Base-by-base conservation (phyloP, 2,797 vertebrate species). In the Gambusia yucatana region DNA sequence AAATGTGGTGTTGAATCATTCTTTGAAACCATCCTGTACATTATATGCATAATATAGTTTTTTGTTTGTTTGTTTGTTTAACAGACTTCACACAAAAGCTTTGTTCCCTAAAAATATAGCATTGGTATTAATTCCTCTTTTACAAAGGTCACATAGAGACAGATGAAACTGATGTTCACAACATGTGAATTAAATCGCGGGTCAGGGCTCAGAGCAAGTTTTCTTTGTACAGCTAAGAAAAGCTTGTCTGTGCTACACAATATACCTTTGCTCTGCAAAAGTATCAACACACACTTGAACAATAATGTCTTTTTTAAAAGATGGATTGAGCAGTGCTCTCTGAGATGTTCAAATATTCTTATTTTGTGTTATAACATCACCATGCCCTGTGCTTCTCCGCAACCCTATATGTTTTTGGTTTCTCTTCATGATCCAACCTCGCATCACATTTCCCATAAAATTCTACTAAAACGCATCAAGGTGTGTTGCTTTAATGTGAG, bases 231-330 rank as follows among this genome's bases (percentile, higher is more conserved):
- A 77, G 55, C 80, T 77, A 78, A 59, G 33, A 65, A 13, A 5
- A 75, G 30, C 36, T 69, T 88, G 87, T 73, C 88, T 79, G 74
- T 84, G 79, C 67, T 43, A 30, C 79, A 81, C 69, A 79, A 84
- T 83, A 83, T 86, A 92, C 30, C 3, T 6, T 25, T n/a, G 22
- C 36, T 39, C 39, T 65, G 3, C 36, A 65, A 39, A 65, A 22
- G 8, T 33, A 9, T 65, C 20, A 20, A 36, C 17, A 22, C 33
- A 20, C 17, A 52, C 33, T 65, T 20, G 33, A 39, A 59, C 11
- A 28, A 13, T 59, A 28, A 59, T 30, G 57, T 13, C 9, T 13
- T 11, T 25, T 41, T 67, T 41, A 39, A 22, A 11, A 25, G 39
- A 13, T 16, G 39, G 63, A 67, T 8, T 11, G 20, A 43, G 9